Base-by-base conservation (phyloP, 1,140 invertebrate genomes). In the Drosophila sp. region DNA sequence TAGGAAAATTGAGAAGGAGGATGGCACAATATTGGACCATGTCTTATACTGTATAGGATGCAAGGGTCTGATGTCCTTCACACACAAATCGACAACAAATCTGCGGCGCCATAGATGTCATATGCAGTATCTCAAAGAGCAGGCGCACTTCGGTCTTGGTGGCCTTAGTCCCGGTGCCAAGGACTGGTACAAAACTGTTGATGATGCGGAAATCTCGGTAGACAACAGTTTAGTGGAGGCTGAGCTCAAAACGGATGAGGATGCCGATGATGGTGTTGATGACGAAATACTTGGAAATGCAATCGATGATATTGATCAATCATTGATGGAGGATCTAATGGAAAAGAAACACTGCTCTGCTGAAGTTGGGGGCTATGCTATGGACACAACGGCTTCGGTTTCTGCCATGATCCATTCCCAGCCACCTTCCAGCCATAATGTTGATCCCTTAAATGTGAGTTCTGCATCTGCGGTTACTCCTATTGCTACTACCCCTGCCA, bases 31-130 rank as follows among this genome's bases (percentile, higher is more conserved):
- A 30, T 63, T 86, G 40, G 82, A 87, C 4, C 41, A 81, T 41
- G 68, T 81, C 5, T 70, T 86, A 7, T 87, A 60, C 63, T 86
- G 82, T 30, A 76, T 58, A 7, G 79, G 83, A 8, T 86, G 82
- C 30, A 82, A 79, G 25, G 72, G 70, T n/a, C 38, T 86, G 3
- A 79, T 76, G 75, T 86, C 83, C 25, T 86, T 86, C 25, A 67
- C 70, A 5, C 82, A 86, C 50, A 86, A 82, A 23, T 75, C 79
- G 5, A 86, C 83, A n/a, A 81, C 82, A 33, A 86, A 86, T 54
- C 50, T 86, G 11, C 68, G 82, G 1, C 79, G 82, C 1, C 82
- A 86, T 64, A 75, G 68, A 30, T 86, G 82, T 2, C 79, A 86
- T 66, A 40, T 82, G 23, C 78, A 82, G 41, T 86, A 82, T 33